Evolutionary conservation across 2,888 invertebrate species (phyloP).

Genomic region (Oxycera nigricornis): DNA sequence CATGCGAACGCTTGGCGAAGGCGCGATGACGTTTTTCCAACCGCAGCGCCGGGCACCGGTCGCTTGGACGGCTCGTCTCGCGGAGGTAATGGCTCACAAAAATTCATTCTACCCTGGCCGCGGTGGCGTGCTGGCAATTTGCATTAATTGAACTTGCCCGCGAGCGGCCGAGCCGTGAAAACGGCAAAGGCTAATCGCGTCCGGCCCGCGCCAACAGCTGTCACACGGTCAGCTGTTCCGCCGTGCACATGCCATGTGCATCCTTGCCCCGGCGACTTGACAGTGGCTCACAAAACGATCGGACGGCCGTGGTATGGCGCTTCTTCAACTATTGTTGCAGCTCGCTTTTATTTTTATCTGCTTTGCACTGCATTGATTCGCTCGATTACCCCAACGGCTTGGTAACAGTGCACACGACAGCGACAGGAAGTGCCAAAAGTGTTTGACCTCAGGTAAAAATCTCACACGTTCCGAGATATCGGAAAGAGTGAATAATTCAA

Average conservation of each 20-base stretch:
- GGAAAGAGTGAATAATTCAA: too few species aligned
- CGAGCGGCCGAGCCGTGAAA: neutral
- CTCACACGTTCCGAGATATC: too few species aligned
- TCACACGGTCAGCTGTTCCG: conserved; percentile 4
- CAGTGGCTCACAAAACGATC: conserved; percentile 2
- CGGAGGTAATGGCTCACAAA: conserved; percentile 20
- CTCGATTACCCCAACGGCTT: too few species aligned
- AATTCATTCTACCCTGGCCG: conserved; percentile 18
- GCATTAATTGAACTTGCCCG: neutral
- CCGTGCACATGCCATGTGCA: neutral
- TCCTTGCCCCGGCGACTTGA: conserved; percentile 2
- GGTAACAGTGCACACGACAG: too few species aligned
- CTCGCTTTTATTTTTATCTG: neutral
- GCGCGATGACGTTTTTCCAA: conserved; percentile 11
- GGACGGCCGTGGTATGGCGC: neutral
- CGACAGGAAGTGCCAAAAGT: too few species aligned
- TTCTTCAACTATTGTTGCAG: neutral
- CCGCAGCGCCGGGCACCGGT: neutral
- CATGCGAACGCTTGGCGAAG: too few species aligned
- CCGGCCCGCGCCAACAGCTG: neutral
- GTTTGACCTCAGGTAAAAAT: too few species aligned
- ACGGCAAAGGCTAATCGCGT: neutral
- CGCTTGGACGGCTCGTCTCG: neutral
- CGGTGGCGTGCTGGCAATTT: neutral
- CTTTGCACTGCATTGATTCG: too few species aligned